Evolutionary conservation across 92 coral and sea anemone species (phyloP).

Genomic region (Porites lobata): DNA sequence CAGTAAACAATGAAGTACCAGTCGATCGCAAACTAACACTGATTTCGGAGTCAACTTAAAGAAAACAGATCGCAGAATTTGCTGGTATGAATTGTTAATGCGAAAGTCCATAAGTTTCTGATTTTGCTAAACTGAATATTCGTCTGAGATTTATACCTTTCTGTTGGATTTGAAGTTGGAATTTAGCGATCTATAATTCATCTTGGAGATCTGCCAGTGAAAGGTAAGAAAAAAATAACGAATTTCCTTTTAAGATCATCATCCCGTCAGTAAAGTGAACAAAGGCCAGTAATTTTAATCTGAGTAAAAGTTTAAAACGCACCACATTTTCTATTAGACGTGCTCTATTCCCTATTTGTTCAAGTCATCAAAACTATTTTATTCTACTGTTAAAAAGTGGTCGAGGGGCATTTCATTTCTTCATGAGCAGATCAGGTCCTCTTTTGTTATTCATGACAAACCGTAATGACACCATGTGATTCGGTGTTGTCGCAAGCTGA

Average conservation of each 20-base stretch:
- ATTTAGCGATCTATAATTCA: background rate
- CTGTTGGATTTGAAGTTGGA: background rate
- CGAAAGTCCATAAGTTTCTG: slow-evolving; percentile 27
- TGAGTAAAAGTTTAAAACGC: too few species aligned
- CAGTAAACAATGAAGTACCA: slow-evolving; percentile 41
- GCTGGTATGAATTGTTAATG: background rate
- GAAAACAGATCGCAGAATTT: slow-evolving; percentile 23
- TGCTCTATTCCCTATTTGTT: too few species aligned
- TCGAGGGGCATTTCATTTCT: too few species aligned
- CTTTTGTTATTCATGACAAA: too few species aligned
- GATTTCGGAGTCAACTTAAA: slow-evolving; percentile 6
- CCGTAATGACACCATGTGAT: too few species aligned
- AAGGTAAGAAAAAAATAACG: background rate
- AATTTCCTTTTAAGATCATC: background rate
- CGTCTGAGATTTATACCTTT: background rate
- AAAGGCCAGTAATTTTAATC: too few species aligned
- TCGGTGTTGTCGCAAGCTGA: too few species aligned
- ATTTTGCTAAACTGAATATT: background rate
- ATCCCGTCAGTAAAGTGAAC: too few species aligned
- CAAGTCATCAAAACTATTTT: too few species aligned
- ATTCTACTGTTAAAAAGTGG: too few species aligned
- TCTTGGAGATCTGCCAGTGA: background rate
- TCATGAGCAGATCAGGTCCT: too few species aligned
- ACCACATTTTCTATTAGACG: too few species aligned
- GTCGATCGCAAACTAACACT: background rate